Evolutionary conservation across 2,888 invertebrate genomes (phyloP), one percentile per base, ranked within the genome.

Genomic region (Pseudanteris insignis): DNA sequence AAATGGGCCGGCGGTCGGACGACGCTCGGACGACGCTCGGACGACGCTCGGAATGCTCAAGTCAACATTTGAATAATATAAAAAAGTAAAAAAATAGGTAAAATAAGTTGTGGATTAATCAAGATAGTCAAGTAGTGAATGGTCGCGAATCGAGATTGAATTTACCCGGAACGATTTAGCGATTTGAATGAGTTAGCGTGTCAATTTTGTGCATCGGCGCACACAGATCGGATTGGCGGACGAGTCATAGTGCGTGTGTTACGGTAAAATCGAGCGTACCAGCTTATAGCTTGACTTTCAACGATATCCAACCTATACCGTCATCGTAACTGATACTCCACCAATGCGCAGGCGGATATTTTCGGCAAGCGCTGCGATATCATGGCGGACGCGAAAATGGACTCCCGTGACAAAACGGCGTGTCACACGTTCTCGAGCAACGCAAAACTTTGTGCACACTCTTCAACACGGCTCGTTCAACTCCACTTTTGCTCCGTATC

Each of bases 221-320:
- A 64, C 67, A 61, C 65, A 65, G 66, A 66, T 67, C 67, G 63
- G 72, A 74, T 75, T 75, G 75, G 74, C 66, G 55, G 64, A 67
- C 54, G 68, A 65, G 59, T 67, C 66, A 67, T 70, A 69, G 68
- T 67, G 67, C 55, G 69, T 48, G 70, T 71, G 75, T 75, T 74
- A 74, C 70, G 75, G 73, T 73, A 71, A 75, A 76, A 76, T 76
- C 71, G 73, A 75, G 69, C 73, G 70, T 70, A 72, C 69, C 64
- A 55, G 40, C 58, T 59, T 68, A 69, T 70, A 66, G 70, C 68
- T 68, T 68, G 70, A 69, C 68, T 67, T 73, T 70, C 67, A 65
- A 53, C 59, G 57, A 63, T 61, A 60, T 50, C 54, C 65, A 54
- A 46, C 58, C 63, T 50, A 62, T 53, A 50, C 60, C 50, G 58